Evolutionary conservation across 2,888 invertebrate species (phyloP).

Genomic region (Chymomyza caudatula): DNA sequence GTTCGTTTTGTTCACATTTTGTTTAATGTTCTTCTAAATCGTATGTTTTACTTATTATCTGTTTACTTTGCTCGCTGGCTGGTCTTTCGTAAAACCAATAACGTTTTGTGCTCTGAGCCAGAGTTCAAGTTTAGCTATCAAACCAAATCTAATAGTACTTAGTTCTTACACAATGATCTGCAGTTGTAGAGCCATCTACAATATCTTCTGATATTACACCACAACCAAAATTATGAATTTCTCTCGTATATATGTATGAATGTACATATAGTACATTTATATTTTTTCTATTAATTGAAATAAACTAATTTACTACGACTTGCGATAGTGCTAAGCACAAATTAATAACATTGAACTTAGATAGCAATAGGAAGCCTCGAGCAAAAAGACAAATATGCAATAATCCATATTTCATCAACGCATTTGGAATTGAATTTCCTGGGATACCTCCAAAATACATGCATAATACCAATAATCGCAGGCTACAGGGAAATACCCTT

Average conservation of each 20-base stretch:
- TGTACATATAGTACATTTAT: no score
- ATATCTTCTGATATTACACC: no score
- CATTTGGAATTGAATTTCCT: background rate
- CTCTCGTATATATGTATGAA: no score
- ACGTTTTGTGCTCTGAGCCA: conserved; percentile 1
- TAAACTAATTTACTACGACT: no score
- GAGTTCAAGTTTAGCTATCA: background rate
- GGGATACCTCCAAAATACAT: conserved; percentile 29
- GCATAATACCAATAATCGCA: background rate
- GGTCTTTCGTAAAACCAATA: conserved; percentile 23
- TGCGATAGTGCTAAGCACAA: no score
- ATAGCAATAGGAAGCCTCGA: background rate
- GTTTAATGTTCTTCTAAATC: conserved; percentile 42
- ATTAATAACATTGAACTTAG: background rate
- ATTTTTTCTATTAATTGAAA: no score
- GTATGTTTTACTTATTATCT: conserved; percentile 26
- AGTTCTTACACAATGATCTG: background rate
- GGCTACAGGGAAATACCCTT: background rate
- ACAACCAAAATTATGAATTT: no score
- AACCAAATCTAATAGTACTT: background rate
- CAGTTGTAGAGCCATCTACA: no score
- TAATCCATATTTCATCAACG: conserved; percentile 10
- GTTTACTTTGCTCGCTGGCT: conserved; percentile 28
- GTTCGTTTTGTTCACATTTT: conserved; percentile 53
- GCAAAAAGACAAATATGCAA: background rate